Base-by-base conservation (phyloP, 2,113 vertebrate genomes). In the Cryptomyrus ogoouensis region DNA sequence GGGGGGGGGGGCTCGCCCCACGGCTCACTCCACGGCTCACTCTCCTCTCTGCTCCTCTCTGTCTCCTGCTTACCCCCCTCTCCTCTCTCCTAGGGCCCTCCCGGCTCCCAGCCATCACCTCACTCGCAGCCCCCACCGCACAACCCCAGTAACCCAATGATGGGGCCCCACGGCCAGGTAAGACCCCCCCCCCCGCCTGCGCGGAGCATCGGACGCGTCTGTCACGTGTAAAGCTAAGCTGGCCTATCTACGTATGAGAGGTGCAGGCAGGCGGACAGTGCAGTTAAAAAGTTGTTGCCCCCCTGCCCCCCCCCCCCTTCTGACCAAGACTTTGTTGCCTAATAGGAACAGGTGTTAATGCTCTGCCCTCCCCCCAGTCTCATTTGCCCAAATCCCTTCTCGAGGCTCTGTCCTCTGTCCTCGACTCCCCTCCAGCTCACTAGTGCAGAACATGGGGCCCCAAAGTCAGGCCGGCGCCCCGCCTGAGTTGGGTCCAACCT, bases 101-200 rank as follows among this genome's bases (percentile, higher is more conserved):
- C 95, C 0, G 94, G 95, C 91, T 97, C 96, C 89, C 96, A 97
- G 94, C 96, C 95, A 35, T 96, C 96, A 42, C 95, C 95, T 53
- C 96, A 96, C 91, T 93, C 96, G 27, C 96, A 97, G 94, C 95
- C 93, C 13, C 95, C 94, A 62, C 94, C 95, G 89, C 95, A 96
- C 94, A 96, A 96, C 91, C 96, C 96, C 92, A 96, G 92, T 47
- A 94, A 95, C 94, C 94, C 96, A 91, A 96, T 96, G 95, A 95
- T 96, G 95, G 96, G 96, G 92, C 95, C 96, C 89, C 96, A 96
- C 27, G 91, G 95, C 91, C 96, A 97, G 96, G 95, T 96, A 95
- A 96, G 95, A 88, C 8, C 27, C 19, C 44, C 17, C 77, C 39
- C 19, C 44, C 19, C 31, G 17, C 74, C 85, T 27, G 74, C 21